These are phyloP conservation scores for Bombus breviceps DNA, from an alignment of 1,140 invertebrate species.

Conservation along the genomic window DNA sequence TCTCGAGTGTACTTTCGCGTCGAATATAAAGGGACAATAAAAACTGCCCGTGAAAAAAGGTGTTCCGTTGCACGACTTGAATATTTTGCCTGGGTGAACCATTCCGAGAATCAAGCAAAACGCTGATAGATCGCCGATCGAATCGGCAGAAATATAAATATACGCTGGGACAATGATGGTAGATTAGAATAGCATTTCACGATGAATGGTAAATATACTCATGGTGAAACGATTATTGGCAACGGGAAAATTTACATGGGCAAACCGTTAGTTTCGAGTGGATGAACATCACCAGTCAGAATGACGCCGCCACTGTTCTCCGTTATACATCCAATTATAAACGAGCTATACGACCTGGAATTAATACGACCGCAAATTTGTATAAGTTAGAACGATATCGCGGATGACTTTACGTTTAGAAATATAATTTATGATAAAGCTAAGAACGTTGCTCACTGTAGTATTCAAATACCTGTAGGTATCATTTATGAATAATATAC, in stretches of 20 bases:
- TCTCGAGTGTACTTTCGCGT: not conserved
- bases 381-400: conserved; percentile 29
- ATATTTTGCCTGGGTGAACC: not conserved
- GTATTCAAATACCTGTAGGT: no score
- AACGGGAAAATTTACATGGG: conserved; percentile 33
- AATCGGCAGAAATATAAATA: not conserved
- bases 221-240: conserved; percentile 23
- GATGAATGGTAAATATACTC: conserved; percentile 7
- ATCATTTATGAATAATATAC: no score
- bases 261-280: conserved; percentile 38
- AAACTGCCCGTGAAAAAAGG: not conserved
- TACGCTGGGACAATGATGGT: not conserved
- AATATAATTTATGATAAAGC: conserved; percentile 36
- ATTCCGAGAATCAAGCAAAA: not conserved
- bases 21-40: not conserved
- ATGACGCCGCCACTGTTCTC: conserved; percentile 32
- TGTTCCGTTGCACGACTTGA: not conserved
- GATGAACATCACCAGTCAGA: conserved; percentile 40
- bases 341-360: conserved; percentile 37
- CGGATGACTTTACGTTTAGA: conserved; percentile 15
- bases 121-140: not conserved
- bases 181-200: not conserved
- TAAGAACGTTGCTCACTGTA: not conserved
- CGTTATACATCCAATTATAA: conserved; percentile 24
- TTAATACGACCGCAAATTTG: conserved; percentile 50